Conservation (phyloP, 2,113 vertebrate species). For the Macroglossus sobrinus region DNA sequence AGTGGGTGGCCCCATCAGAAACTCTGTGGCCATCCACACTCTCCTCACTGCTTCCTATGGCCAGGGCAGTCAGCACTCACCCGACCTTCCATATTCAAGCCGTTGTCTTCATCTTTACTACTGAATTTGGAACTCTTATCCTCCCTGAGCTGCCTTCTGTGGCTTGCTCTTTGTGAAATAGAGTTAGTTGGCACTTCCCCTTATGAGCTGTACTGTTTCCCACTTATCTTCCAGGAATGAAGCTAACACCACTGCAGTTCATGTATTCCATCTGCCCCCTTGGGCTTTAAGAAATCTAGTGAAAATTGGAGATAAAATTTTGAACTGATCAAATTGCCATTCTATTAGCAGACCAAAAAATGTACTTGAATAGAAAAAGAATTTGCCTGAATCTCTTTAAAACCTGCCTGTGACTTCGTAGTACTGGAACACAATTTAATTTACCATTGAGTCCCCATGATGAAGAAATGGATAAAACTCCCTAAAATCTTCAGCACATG, state of each 20-base stretch:
- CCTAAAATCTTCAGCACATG: background rate
- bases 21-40: background rate
- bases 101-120: background rate
- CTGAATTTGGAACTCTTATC: background rate
- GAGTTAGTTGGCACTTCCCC: background rate
- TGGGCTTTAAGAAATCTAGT: background rate
- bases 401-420: background rate
- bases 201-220: background rate
- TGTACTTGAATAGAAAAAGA: background rate
- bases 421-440: background rate
- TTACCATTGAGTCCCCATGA: background rate
- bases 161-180: background rate
- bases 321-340: background rate
- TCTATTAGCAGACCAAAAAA: background rate
- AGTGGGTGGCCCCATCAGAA: background rate
- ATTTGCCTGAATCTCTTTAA: background rate
- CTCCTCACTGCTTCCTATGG: accelerated
- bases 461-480: background rate
- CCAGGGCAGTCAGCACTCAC: background rate
- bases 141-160: background rate
- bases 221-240: background rate
- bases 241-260: background rate
- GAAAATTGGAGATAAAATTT: background rate
- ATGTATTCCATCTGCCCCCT: background rate
- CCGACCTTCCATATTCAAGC: background rate